phyloP scores from a whole-genome alignment of 2,888 invertebrate genomes.

The Cepaea hortensis region DNA sequence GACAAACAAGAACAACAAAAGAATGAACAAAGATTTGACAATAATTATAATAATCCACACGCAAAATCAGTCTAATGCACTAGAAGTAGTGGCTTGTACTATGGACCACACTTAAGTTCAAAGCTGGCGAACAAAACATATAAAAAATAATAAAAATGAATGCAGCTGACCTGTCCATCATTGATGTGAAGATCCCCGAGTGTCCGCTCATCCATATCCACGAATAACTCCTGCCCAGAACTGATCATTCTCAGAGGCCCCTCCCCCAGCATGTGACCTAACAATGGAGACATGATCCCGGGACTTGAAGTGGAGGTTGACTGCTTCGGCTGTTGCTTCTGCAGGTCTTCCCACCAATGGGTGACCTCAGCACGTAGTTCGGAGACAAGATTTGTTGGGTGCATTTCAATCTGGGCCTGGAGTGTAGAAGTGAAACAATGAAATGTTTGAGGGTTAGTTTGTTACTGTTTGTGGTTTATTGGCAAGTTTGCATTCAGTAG shows the following conservation, averaged over 20 bases:
- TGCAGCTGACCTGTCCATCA: constrained; percentile 86
- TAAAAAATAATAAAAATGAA: neutral
- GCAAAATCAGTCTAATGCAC: too few relatives aligned
- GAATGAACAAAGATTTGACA: too few relatives aligned
- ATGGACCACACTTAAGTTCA: too few relatives aligned
- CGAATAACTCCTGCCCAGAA: constrained; percentile 90
- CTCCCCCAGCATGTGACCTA: constrained; percentile 85
- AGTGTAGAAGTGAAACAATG: neutral
- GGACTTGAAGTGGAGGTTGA: constrained; percentile 47
- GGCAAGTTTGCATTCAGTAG: too few relatives aligned
- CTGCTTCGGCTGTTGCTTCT: constrained; percentile 71
- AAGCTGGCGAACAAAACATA: too few relatives aligned
- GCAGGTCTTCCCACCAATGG: constrained; percentile 89
- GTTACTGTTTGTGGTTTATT: too few relatives aligned
- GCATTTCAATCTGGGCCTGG: constrained; percentile 85
- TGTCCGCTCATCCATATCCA: constrained; percentile 93
- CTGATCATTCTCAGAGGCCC: constrained; percentile 94
- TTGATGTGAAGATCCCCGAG: constrained; percentile 94
- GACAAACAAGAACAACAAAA: too few relatives aligned
- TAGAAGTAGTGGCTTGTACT: too few relatives aligned
- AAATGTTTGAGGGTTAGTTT: neutral
- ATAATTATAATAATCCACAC: too few relatives aligned
- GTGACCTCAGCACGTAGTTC: constrained; percentile 94
- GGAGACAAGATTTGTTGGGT: constrained; percentile 91
- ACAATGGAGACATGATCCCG: constrained; percentile 78